Evolutionary conservation across 2,888 invertebrate genomes (phyloP).

Genomic region (Agonopterix alstromeriana): DNA sequence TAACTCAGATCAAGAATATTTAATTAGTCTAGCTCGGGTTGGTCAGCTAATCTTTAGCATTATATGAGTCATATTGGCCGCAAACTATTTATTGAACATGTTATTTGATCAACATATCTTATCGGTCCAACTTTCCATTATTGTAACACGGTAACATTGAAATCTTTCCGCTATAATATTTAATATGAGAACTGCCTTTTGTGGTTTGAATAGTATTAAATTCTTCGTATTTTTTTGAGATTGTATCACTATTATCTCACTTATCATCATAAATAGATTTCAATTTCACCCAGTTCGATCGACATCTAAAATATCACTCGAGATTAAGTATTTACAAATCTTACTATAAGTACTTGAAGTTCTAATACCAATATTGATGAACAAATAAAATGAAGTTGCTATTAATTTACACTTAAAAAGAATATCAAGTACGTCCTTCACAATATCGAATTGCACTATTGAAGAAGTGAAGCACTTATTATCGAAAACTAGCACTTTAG

Average conservation of each 20-base stretch:
- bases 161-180: not conserved
- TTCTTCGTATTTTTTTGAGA: no score
- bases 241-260: no score
- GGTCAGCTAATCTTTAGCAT: conserved; percentile 2
- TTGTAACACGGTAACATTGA: no score
- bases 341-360: conserved; percentile 3
- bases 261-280: no score
- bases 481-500: not conserved
- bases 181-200: not conserved
- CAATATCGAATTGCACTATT: not conserved
- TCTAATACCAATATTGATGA: not conserved
- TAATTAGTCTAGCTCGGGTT: no score
- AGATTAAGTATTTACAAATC: conserved; percentile 2
- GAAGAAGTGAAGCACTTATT: not conserved
- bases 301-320: not conserved
- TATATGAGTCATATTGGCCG: conserved; percentile 6
- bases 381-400: not conserved
- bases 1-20: no score
- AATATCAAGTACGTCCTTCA: not conserved
- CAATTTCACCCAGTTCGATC: not conserved
- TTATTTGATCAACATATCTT: not conserved
- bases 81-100: not conserved
- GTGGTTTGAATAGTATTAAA: no score
- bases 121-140: not conserved
- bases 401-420: no score